phyloP scores from a whole-genome alignment of 2,113 vertebrate species.

The Erpornis zantholeuca region DNA sequence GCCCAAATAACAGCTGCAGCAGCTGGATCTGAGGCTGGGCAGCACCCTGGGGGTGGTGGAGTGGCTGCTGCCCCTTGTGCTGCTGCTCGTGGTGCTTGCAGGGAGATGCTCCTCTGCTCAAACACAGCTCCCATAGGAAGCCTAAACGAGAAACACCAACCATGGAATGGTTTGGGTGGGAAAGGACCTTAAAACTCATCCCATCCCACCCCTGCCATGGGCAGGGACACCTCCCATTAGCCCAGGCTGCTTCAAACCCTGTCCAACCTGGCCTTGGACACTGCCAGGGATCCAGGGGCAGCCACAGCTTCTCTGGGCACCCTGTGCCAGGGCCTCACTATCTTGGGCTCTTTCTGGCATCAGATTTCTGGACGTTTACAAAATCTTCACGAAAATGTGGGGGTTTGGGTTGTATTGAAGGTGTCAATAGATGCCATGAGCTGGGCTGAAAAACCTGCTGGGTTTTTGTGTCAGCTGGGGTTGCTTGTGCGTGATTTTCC shows the following conservation, averaged over 20 bases:
- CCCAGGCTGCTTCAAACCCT: neutral
- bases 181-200: neutral
- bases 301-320: neutral
- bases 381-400: neutral
- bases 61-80: neutral
- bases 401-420: neutral
- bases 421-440: neutral
- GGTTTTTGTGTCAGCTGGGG: neutral
- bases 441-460: neutral
- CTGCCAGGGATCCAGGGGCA: neutral
- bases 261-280: accelerated
- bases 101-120: neutral
- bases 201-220: accelerated
- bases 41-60: neutral
- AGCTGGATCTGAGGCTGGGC: neutral
- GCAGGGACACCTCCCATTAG: neutral
- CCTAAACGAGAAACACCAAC: neutral
- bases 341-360: neutral
- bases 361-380: accelerated
- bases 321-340: neutral
- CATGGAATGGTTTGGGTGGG: neutral
- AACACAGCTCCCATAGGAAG: neutral
- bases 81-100: neutral
- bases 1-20: neutral
- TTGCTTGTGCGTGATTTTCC: neutral